These are phyloP conservation scores for Yponomeuta sedellus DNA, from an alignment of 2,888 invertebrate species.

Conservation along the genomic window DNA sequence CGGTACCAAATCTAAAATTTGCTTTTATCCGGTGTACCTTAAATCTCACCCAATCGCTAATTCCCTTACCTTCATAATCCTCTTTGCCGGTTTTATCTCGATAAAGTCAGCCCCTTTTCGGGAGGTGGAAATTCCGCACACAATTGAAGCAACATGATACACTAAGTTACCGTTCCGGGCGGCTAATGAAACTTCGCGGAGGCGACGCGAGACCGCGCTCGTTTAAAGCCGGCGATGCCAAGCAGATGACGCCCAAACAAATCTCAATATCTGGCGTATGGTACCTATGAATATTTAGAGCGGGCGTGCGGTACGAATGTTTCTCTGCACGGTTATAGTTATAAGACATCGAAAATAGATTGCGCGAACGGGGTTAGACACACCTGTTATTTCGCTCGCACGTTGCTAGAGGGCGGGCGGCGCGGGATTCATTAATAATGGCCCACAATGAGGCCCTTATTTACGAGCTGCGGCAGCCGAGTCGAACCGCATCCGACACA, in stretches of 20 bases:
- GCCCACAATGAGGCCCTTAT: conserved; percentile 73
- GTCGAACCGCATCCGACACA: conserved; percentile 51
- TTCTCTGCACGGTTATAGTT: conserved; percentile 70
- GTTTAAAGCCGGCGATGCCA: conserved; percentile 63
- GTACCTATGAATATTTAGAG: conserved; percentile 69
- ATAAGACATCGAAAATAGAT: conserved; percentile 76
- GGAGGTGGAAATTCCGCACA: conserved; percentile 37
- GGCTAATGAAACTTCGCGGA: conserved; percentile 68
- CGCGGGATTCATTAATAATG: conserved; percentile 73
- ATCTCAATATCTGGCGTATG: conserved; percentile 73
- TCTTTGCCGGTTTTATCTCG: conserved; percentile 26
- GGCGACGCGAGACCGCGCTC: conserved; percentile 59
- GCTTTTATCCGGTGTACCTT: conserved; percentile 20
- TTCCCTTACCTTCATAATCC: conserved; percentile 32
- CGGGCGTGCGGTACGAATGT: conserved; percentile 64
- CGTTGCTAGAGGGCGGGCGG: conserved; percentile 43
- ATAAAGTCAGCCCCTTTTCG: conserved; percentile 15
- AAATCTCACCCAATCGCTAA: conserved; percentile 26
- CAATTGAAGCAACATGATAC: conserved; percentile 59
- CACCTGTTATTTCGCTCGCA: conserved; percentile 74
- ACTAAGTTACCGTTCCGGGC: conserved; percentile 58
- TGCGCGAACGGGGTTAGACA: conserved; percentile 76
- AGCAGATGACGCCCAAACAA: conserved; percentile 73
- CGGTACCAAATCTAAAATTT: conserved; percentile 12
- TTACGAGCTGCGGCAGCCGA: conserved; percentile 66